These are phyloP conservation scores for Lithobates pipiens DNA, from an alignment of 2,797 vertebrate species.

Conservation along the genomic window DNA sequence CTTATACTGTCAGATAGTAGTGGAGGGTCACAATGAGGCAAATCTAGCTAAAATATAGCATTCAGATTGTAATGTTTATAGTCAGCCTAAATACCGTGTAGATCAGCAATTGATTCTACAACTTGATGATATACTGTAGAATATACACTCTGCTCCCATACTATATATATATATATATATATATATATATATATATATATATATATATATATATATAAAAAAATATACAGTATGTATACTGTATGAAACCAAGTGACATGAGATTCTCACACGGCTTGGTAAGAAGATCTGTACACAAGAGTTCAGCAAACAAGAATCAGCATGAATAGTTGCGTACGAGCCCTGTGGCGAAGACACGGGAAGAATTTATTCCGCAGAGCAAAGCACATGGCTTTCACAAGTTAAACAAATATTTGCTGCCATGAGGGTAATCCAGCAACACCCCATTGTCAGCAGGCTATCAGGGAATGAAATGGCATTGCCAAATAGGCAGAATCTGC, in stretches of 20 bases:
- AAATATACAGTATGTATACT: background rate
- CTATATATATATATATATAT: background rate
- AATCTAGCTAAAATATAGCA: too few relatives aligned
- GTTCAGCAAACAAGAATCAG: background rate
- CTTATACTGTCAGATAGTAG: too few relatives aligned
- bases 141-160: too few relatives aligned
- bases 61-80: too few relatives aligned
- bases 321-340: background rate
- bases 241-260: background rate
- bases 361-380: background rate
- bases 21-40: too few relatives aligned
- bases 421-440: slow-evolving; percentile 10
- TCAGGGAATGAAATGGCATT: background rate
- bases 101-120: too few relatives aligned
- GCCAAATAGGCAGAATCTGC: background rate
- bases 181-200: background rate
- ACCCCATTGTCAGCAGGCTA: slow-evolving; percentile 26
- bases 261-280: background rate
- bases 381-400: slow-evolving; percentile 35
- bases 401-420: slow-evolving; percentile 40
- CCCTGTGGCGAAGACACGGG: background rate
- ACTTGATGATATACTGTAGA: too few relatives aligned
- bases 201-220: background rate
- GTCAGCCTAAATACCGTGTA: too few relatives aligned
- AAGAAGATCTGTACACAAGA: background rate